A percentile compares a stretch with the other conserved stretches of the same genome.
Evolutionary conservation across 2,113 vertebrate species (phyloP).

Genomic region (Cryptomyrus ogoouensis): DNA sequence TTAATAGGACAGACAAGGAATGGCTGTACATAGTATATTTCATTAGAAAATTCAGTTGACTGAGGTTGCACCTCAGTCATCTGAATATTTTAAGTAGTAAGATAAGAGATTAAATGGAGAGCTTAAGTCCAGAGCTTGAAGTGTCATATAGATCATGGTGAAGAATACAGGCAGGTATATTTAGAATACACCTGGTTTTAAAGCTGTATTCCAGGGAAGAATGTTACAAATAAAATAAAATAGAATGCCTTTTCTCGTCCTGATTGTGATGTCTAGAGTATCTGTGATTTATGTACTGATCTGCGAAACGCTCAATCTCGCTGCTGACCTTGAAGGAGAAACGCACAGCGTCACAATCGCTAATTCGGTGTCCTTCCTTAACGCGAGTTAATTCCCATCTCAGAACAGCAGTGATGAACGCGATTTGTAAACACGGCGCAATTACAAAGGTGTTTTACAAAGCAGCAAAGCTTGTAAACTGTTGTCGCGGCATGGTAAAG

Average conservation of each 20-base stretch:
- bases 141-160: not conserved
- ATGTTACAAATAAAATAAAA: not conserved
- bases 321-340: not conserved
- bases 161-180: not conserved
- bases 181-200: not conserved
- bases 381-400: not conserved
- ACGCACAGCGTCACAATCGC: not conserved
- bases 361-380: not conserved
- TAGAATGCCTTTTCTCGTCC: not conserved
- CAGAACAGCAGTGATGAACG: not conserved
- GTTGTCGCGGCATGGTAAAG: not conserved
- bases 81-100: not conserved
- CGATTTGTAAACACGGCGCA: not conserved
- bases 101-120: not conserved
- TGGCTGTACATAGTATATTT: not conserved
- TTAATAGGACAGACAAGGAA: not conserved
- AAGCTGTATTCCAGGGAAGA: not conserved
- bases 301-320: not conserved
- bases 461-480: not conserved
- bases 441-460: not conserved
- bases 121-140: not conserved
- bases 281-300: not conserved
- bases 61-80: constrained; percentile 10
- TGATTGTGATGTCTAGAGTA: not conserved
- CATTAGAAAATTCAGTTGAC: not conserved